These are phyloP conservation scores for Scophthalmus maximus DNA, from an alignment of 2,113 vertebrate species.

Conservation along the genomic window DNA sequence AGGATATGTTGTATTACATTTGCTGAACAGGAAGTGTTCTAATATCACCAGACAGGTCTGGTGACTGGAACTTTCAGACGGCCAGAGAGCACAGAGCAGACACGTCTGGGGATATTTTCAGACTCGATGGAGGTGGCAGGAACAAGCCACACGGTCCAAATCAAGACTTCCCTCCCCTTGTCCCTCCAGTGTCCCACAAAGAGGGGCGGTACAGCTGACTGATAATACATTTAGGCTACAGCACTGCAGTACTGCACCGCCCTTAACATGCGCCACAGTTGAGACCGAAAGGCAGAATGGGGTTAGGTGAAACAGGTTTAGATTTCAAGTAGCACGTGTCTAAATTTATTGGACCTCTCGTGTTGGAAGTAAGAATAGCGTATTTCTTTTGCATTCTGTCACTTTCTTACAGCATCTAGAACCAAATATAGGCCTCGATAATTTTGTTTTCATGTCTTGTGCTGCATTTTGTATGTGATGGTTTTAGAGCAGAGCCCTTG, in stretches of 20 bases:
- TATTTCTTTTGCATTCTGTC: slow-evolving; percentile 32
- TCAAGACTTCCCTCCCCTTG: slow-evolving; percentile 61
- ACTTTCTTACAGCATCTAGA: slow-evolving; percentile 9
- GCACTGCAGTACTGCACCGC: slow-evolving; percentile 19
- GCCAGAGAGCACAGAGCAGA: slow-evolving; percentile 32
- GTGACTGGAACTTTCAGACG: slow-evolving; percentile 53
- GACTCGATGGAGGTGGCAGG: slow-evolving; percentile 51
- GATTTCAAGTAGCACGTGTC: slow-evolving; percentile 30
- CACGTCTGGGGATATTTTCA: slow-evolving; percentile 70
- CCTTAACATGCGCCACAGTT: neutral
- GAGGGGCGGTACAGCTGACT: slow-evolving; percentile 40
- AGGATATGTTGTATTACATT: slow-evolving; percentile 39
- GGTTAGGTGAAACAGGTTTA: neutral
- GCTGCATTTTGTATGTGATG: neutral
- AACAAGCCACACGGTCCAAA: slow-evolving; percentile 55
- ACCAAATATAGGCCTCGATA: neutral
- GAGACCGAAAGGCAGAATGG: neutral
- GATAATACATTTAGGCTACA: slow-evolving; percentile 52
- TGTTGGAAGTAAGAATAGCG: slow-evolving; percentile 12
- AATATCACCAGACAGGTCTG: slow-evolving; percentile 71
- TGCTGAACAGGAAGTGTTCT: slow-evolving; percentile 46
- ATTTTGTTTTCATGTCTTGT: neutral
- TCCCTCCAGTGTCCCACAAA: slow-evolving; percentile 47
- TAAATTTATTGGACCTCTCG: slow-evolving; percentile 1
- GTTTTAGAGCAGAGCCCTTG: neutral